These are phyloP conservation scores for Drosophila orena DNA, from an alignment of 1,140 invertebrate species.

Conservation along the genomic window DNA sequence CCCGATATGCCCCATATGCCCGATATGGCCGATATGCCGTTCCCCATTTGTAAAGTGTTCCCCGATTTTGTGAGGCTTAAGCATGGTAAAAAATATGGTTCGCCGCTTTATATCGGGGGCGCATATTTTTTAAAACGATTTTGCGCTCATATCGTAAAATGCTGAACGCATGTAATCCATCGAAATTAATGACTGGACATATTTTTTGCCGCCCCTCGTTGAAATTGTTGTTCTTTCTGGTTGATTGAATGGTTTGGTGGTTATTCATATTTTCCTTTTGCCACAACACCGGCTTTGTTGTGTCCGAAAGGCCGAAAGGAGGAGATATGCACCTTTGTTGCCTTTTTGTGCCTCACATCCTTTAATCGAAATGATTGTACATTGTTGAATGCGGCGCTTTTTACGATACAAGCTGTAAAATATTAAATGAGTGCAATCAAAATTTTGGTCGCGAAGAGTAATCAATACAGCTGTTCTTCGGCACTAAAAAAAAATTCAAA, in stretches of 20 bases:
- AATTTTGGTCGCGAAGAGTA: slow-evolving; percentile 22
- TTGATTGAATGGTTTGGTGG: slow-evolving; percentile 83
- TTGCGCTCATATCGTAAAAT: slow-evolving; percentile 68
- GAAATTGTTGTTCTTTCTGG: slow-evolving; percentile 26
- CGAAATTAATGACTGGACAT: slow-evolving; percentile 79
- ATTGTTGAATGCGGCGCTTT: slow-evolving; percentile 33
- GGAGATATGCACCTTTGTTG: slow-evolving; percentile 23
- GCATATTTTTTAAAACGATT: slow-evolving; percentile 54
- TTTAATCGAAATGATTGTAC: slow-evolving; percentile 31
- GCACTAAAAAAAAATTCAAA: not conserved
- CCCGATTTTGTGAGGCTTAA: slow-evolving; percentile 34
- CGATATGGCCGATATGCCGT: slow-evolving; percentile 40
- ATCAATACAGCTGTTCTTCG: slow-evolving; percentile 3
- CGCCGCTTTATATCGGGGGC: slow-evolving; percentile 13
- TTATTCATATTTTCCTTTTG: slow-evolving; percentile 66
- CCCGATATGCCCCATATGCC: slow-evolving; percentile 30
- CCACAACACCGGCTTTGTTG: slow-evolving; percentile 50
- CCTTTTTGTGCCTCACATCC: slow-evolving; percentile 10
- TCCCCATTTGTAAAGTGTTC: slow-evolving; percentile 71
- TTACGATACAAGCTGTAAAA: slow-evolving; percentile 52
- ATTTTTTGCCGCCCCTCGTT: slow-evolving; percentile 44
- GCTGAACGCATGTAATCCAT: slow-evolving; percentile 75
- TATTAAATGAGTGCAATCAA: slow-evolving; percentile 66
- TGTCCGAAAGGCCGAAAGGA: slow-evolving; percentile 3
- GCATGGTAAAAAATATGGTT: slow-evolving; percentile 38